A percentile compares a stretch with the other conserved stretches of the same genome.
These are phyloP conservation scores for Aviceda subcristata DNA, from an alignment of 2,113 vertebrate species.

Conservation along the genomic window DNA sequence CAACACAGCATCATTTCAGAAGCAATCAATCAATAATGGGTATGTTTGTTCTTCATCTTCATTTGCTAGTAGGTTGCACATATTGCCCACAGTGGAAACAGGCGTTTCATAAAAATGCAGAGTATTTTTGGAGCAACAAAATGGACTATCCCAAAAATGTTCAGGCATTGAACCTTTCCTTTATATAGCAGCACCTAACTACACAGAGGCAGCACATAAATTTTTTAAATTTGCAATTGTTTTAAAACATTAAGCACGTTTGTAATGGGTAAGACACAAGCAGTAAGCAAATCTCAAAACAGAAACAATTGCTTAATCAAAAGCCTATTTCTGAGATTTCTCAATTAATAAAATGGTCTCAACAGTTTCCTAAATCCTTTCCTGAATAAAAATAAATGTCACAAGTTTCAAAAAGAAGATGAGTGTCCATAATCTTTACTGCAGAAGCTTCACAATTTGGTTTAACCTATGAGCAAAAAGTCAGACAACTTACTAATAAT, in stretches of 20 bases:
- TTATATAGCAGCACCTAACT: background rate
- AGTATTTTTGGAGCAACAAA: background rate
- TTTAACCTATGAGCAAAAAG: background rate
- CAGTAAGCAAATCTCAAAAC: background rate
- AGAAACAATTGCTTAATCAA: background rate
- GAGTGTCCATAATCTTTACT: background rate
- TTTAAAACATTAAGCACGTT: background rate
- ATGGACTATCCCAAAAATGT: background rate
- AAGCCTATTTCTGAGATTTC: background rate
- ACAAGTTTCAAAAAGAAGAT: background rate
- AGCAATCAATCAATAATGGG: fast-evolving
- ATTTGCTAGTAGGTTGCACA: background rate
- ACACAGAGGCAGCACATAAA: background rate
- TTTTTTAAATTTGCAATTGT: background rate
- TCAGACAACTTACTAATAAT: background rate
- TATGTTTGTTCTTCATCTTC: background rate
- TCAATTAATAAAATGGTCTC: background rate
- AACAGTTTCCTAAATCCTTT: background rate
- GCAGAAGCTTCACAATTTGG: background rate
- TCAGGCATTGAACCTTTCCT: background rate
- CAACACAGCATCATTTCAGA: background rate
- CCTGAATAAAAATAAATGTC: background rate
- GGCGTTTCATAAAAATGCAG: background rate
- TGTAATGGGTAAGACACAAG: background rate
- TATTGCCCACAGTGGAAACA: background rate